These are phyloP conservation scores for Cotesia vestalis DNA, from an alignment of 1,140 invertebrate species.

Conservation along the genomic window DNA sequence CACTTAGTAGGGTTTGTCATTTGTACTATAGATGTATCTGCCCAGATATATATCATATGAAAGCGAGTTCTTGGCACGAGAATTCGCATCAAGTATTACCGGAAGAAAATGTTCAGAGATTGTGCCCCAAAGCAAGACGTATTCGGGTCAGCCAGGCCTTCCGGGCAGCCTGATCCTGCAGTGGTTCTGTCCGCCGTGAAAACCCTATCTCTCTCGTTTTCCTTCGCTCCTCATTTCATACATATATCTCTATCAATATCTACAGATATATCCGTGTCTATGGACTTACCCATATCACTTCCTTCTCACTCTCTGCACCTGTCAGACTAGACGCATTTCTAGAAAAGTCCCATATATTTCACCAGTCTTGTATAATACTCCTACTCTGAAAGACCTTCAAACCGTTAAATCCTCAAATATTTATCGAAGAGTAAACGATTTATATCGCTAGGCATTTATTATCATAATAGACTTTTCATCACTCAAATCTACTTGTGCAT, in stretches of 20 bases:
- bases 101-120: conserved; percentile 62
- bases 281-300: not conserved
- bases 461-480: no score
- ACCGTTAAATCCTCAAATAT: no score
- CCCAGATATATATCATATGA: no score
- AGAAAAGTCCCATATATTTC: no score
- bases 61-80: conserved; percentile 35
- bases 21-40: no score
- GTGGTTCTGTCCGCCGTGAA: conserved; percentile 1
- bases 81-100: conserved; percentile 57
- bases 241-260: not conserved
- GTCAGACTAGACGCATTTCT: not conserved
- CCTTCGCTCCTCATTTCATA: not conserved
- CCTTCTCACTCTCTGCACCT: conserved; percentile 8
- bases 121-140: conserved; percentile 50
- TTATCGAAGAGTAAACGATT: no score
- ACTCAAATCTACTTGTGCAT: no score
- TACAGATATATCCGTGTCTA: not conserved
- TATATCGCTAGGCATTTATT: no score
- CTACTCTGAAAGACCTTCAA: no score
- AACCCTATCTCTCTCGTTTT: not conserved
- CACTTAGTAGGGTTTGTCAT: not conserved
- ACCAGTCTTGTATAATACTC: no score
- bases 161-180: conserved; percentile 34
- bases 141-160: conserved; percentile 43